These are phyloP conservation scores for Macrobrachium nipponense DNA, from an alignment of 1,140 invertebrate species.

Conservation along the genomic window DNA sequence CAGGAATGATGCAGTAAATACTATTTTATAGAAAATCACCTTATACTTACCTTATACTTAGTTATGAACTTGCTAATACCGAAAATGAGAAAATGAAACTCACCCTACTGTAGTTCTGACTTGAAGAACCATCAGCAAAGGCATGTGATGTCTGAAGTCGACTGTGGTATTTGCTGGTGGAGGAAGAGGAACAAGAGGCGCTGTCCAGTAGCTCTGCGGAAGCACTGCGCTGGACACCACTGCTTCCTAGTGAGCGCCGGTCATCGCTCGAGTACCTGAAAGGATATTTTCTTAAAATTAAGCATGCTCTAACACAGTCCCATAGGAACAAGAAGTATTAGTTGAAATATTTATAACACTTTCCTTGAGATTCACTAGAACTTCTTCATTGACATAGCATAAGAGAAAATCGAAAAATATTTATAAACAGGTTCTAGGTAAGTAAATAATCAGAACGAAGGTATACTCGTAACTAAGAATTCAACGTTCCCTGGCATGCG, in stretches of 20 bases:
- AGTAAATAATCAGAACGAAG: too few relatives aligned
- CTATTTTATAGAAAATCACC: not conserved
- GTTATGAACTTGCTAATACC: too few relatives aligned
- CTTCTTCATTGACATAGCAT: too few relatives aligned
- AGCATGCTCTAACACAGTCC: not conserved
- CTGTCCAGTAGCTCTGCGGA: constrained; percentile 38
- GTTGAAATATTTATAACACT: too few relatives aligned
- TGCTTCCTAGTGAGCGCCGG: constrained; percentile 42
- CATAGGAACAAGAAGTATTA: too few relatives aligned
- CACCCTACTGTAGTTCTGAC: constrained; percentile 43
- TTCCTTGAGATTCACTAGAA: too few relatives aligned
- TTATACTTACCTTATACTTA: not conserved
- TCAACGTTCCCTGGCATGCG: too few relatives aligned
- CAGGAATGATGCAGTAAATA: not conserved
- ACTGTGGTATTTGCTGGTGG: not conserved
- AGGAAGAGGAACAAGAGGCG: constrained; percentile 38
- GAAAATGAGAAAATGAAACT: not conserved
- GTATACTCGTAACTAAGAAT: too few relatives aligned
- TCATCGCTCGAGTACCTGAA: constrained; percentile 48
- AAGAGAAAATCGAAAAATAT: too few relatives aligned
- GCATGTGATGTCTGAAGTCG: not conserved
- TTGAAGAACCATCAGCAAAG: constrained; percentile 30
- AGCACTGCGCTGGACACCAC: constrained; percentile 44
- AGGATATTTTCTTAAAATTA: not conserved
- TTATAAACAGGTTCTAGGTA: too few relatives aligned